Percentiles rank a stretch among this genome's conserved stretches.
These are phyloP conservation scores for Halcyon senegalensis DNA, from an alignment of 2,113 vertebrate species.

Conservation along the genomic window DNA sequence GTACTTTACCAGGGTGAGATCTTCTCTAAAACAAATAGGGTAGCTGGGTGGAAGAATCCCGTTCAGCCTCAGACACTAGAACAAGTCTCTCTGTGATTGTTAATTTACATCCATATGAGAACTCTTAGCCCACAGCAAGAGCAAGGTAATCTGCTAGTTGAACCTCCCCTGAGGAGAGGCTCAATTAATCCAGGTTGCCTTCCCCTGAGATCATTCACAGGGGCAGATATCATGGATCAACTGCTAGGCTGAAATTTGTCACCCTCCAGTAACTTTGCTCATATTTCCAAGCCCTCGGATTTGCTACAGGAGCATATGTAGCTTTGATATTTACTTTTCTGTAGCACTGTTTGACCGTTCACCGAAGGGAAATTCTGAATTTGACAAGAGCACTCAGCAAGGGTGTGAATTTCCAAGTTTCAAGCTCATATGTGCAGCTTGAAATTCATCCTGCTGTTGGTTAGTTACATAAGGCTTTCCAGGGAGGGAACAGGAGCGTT, in stretches of 20 bases:
- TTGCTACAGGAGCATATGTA: background rate
- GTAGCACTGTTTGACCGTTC: background rate
- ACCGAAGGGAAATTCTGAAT: background rate
- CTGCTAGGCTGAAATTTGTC: background rate
- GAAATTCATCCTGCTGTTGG: constrained; percentile 26
- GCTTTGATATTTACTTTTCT: constrained; percentile 11
- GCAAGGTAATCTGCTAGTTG: background rate
- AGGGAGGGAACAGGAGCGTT: constrained; percentile 31
- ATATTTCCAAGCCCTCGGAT: background rate
- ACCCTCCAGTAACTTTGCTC: background rate
- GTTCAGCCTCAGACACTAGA: background rate
- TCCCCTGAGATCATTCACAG: background rate
- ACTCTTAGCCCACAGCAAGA: background rate
- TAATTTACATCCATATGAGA: background rate
- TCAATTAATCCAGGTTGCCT: background rate
- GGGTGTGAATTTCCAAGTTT: constrained; percentile 62
- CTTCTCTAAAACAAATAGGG: background rate
- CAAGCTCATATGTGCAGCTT: background rate
- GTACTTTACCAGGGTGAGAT: background rate
- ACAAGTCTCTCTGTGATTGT: background rate
- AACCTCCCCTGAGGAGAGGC: background rate
- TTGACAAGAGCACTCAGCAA: constrained; percentile 44
- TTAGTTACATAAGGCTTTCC: constrained; percentile 31
- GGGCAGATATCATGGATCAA: background rate
- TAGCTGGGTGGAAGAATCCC: background rate